Base-by-base conservation (phyloP, 2,113 vertebrate genomes). In the Antennarius striatus region DNA sequence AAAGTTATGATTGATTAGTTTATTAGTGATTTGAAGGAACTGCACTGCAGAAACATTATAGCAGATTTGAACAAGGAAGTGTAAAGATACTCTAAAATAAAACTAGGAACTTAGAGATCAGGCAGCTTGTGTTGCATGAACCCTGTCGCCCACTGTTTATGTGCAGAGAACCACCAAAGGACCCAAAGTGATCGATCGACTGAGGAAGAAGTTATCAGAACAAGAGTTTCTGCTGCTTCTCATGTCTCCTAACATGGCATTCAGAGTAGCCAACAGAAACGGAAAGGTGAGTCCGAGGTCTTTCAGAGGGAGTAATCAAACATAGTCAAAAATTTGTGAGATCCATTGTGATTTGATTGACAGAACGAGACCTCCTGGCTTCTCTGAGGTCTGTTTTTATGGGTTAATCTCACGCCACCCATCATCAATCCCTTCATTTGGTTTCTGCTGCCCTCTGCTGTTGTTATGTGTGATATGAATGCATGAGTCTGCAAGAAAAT, bases 191-290 rank as follows among this genome's bases (percentile, higher is more conserved):
- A 87, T 96, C 0, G 96, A 98, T 85, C 91, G 96, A 17, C 89
- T 98, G 84, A 96, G 91, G 89, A 98, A 98, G 92, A 98, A 97
- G 86, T 90, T 98, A 3, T 95, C 94, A 0, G 96, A 98, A 56
- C 96, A 98, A 80, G 96, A 98, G 63, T 98, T 95, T 0, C 86
- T 98, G 78, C 91, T 98, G 0, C 92, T 98, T 16, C 91, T 98
- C 65, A 96, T 95, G 94, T 98, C 96, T 1, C 96, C 96, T 40
- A 96, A 88, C 88, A 97, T 97, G 95, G 96, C 96, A 2, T 98
- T 98, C 91, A 90, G 94, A 10, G 95, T 96, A 0, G 94, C 96
- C 81, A 97, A 93, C 48, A 93, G 95, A 71, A 95, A 96, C 0
- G 95, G 96, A 81, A 98, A 98, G 93, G 96, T 98, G 83, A 92